These are phyloP conservation scores for Ciconia stormi DNA, from an alignment of 2,113 vertebrate genomes.

Conservation along the genomic window DNA sequence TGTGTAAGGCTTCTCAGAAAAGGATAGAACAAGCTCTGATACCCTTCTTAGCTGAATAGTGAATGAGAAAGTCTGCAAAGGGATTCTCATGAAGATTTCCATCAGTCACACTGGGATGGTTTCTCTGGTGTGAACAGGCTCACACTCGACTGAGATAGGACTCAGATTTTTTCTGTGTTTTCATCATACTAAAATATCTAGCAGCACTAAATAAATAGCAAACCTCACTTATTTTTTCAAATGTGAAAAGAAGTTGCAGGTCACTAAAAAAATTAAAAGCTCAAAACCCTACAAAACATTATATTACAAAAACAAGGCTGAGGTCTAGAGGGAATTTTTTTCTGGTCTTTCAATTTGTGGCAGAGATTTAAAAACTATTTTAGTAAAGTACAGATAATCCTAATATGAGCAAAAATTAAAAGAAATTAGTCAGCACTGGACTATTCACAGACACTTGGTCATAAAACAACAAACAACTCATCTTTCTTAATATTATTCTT, in stretches of 20 bases:
- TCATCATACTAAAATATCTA: not conserved
- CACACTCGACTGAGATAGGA: not conserved
- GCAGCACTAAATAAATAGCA: not conserved
- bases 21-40: not conserved
- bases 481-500: conserved; percentile 20
- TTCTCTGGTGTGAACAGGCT: not conserved
- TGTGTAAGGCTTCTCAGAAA: not conserved
- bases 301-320: not conserved
- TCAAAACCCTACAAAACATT: not conserved
- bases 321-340: not conserved
- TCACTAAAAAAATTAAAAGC: not conserved
- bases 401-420: not conserved
- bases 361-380: not conserved
- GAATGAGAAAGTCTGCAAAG: not conserved
- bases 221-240: not conserved
- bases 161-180: not conserved
- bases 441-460: not conserved
- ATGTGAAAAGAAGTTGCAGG: not conserved
- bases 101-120: not conserved
- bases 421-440: not conserved
- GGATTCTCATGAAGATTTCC: not conserved
- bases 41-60: not conserved
- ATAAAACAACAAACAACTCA: conserved; percentile 1
- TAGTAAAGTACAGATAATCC: not conserved
- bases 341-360: not conserved